These are phyloP conservation scores for Grallaria varia DNA, from an alignment of 2,113 vertebrate genomes.

Conservation along the genomic window DNA sequence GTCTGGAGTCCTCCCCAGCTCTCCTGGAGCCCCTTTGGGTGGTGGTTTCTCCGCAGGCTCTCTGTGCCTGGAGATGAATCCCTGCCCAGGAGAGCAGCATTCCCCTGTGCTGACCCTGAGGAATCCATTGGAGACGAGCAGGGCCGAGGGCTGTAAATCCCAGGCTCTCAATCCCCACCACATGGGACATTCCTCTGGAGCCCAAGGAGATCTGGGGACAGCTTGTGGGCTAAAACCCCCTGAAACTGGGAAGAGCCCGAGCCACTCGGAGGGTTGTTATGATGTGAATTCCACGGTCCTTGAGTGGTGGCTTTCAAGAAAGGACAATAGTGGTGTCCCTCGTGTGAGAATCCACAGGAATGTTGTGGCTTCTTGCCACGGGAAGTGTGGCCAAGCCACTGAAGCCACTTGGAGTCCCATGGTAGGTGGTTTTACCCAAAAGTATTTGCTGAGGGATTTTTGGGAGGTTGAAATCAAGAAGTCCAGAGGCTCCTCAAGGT, in stretches of 20 bases:
- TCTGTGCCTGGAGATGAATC: neutral
- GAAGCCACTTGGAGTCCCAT: neutral
- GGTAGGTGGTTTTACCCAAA: neutral
- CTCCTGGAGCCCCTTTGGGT: neutral
- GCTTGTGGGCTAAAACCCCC: too few species aligned
- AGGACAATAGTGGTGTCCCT: conserved; percentile 31
- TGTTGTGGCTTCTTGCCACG: neutral
- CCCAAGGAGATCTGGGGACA: too few species aligned
- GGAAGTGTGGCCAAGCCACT: neutral
- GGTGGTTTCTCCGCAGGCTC: neutral
- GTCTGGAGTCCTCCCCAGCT: neutral
- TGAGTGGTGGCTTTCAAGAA: neutral
- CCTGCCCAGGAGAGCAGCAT: neutral
- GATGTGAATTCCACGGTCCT: neutral
- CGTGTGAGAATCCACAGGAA: conserved; percentile 48
- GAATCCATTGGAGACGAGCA: too few species aligned
- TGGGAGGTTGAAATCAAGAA: neutral
- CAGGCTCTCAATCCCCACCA: too few species aligned
- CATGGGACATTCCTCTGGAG: too few species aligned
- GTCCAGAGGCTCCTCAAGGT: neutral
- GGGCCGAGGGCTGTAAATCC: too few species aligned
- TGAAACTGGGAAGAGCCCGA: too few species aligned
- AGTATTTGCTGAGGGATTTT: conserved; percentile 9
- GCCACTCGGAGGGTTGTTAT: too few species aligned
- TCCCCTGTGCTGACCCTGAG: too few species aligned